These are phyloP conservation scores for Lynx canadensis DNA, from an alignment of 2,113 vertebrate species.

Conservation along the genomic window DNA sequence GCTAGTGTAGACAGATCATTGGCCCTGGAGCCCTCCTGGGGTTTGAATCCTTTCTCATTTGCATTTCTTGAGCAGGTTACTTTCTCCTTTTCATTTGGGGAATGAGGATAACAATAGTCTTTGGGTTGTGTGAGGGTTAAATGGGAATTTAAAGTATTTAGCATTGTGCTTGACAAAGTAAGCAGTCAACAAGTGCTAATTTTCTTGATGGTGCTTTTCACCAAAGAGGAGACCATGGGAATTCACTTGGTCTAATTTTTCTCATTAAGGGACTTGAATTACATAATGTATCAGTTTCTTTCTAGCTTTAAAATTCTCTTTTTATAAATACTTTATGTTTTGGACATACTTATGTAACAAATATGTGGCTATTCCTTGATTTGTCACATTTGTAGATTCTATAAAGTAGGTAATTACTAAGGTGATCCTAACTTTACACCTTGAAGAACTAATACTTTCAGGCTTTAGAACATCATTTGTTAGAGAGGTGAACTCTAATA, in stretches of 20 bases:
- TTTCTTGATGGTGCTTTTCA: neutral
- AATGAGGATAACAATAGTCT: neutral
- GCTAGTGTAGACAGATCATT: neutral
- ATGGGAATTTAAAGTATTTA: neutral
- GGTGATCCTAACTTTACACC: constrained; percentile 24
- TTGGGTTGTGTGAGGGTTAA: neutral
- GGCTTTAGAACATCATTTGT: constrained; percentile 22
- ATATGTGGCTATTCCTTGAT: constrained; percentile 6
- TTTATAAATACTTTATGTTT: constrained; percentile 41
- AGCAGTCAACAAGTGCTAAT: neutral
- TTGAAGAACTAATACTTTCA: constrained; percentile 46
- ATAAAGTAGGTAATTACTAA: constrained; percentile 38
- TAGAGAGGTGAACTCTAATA: constrained; percentile 6
- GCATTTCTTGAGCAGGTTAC: neutral
- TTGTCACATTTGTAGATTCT: neutral
- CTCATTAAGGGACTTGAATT: neutral
- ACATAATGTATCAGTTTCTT: neutral
- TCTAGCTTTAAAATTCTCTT: neutral
- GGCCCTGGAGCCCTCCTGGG: neutral
- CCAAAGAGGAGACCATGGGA: neutral
- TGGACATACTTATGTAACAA: neutral
- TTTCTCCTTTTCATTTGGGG: constrained; percentile 1
- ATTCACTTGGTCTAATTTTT: neutral
- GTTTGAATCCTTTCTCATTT: neutral
- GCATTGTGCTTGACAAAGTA: neutral